Percentiles rank a stretch among this genome's conserved stretches.
Evolutionary conservation across 2,113 vertebrate genomes (phyloP).

Genomic region (Aspiorhynchus laticeps): DNA sequence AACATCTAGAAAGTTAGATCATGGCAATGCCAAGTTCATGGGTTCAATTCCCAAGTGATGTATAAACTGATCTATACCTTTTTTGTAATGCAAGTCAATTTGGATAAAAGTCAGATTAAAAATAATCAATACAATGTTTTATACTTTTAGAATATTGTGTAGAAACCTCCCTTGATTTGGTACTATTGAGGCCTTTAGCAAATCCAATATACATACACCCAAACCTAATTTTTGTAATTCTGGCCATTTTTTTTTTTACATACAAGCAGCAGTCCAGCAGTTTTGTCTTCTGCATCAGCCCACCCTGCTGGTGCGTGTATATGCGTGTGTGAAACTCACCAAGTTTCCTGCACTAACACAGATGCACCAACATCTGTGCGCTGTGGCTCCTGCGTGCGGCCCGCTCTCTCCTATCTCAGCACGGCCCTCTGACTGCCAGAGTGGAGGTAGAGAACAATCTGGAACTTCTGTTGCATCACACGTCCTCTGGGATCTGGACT

Average conservation of each 20-base stretch:
- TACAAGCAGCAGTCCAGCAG: conserved; percentile 34
- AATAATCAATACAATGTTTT: not conserved
- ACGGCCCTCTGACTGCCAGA: conserved; percentile 84
- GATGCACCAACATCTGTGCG: conserved; percentile 90
- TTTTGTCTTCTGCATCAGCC: conserved; percentile 53
- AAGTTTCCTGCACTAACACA: conserved; percentile 73
- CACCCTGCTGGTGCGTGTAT: conserved; percentile 25
- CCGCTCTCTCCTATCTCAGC: conserved; percentile 88
- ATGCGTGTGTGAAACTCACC: conserved; percentile 56
- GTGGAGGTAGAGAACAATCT: conserved; percentile 80
- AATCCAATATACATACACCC: no score
- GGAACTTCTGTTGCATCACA: conserved; percentile 72
- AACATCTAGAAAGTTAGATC: not conserved
- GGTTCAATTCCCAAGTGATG: not conserved
- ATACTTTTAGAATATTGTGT: not conserved
- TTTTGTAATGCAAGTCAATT: not conserved
- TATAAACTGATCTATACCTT: not conserved
- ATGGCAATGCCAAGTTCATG: not conserved
- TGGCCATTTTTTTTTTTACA: not conserved
- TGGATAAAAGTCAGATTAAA: not conserved
- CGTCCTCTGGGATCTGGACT: conserved; percentile 60
- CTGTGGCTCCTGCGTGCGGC: conserved; percentile 79
- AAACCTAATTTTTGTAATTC: not conserved
- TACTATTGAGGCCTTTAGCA: not conserved
- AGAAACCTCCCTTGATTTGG: not conserved